These are phyloP conservation scores for Stomatorhinus ivindoensis DNA, from an alignment of 2,113 vertebrate species.

Conservation along the genomic window DNA sequence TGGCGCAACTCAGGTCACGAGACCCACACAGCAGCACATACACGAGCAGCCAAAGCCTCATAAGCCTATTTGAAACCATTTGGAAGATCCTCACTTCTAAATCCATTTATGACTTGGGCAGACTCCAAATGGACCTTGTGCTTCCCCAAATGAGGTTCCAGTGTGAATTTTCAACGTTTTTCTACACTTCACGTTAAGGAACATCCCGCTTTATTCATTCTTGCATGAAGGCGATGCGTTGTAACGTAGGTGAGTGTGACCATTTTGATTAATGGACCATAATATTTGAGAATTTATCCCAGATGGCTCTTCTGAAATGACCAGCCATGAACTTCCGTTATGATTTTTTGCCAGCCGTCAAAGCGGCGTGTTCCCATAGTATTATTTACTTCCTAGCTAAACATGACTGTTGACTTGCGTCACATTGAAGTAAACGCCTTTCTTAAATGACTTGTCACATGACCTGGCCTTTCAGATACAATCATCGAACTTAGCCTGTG, in stretches of 20 bases:
- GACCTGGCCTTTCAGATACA: constrained; percentile 28
- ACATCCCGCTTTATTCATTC: background rate
- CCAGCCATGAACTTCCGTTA: background rate
- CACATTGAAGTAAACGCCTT: background rate
- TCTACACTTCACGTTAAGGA: background rate
- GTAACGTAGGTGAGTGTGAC: background rate
- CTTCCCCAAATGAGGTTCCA: too few species aligned
- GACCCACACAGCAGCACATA: constrained; percentile 24
- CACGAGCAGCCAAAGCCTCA: constrained; percentile 39
- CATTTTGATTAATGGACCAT: background rate
- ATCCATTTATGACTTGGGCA: constrained; percentile 36
- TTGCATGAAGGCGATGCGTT: background rate
- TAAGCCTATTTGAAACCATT: constrained; percentile 44
- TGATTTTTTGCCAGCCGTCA: background rate
- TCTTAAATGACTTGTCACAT: background rate
- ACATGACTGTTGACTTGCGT: background rate
- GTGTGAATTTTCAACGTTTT: background rate
- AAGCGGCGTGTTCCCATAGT: background rate
- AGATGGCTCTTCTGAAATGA: background rate
- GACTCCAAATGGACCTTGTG: background rate
- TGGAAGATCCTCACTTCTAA: constrained; percentile 43
- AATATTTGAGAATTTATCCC: background rate
- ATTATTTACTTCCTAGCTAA: background rate
- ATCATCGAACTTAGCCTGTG: constrained; percentile 45
- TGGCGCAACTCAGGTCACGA: constrained; percentile 27